Base-by-base conservation (phyloP, 2,888 invertebrate species). In the Sceliomorpha sp. region DNA sequence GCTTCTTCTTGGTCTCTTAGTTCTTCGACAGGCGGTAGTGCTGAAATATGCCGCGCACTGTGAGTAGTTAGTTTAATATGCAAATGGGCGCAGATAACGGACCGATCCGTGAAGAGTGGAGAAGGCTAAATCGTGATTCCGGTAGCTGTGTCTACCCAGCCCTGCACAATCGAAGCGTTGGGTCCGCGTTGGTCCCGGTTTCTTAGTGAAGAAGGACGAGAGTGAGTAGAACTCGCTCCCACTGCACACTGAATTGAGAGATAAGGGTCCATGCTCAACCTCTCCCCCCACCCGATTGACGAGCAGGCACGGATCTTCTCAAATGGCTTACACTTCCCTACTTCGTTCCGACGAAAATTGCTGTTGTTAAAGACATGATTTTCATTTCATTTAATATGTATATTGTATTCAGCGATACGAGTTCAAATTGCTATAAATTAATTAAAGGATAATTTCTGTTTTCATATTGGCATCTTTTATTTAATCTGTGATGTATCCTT, bases 11-110 rank as follows among this genome's bases (percentile, higher is more conserved):
- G 53, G 60, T 66, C 69, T 67, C 48, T 66, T 66, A 66, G n/a
- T 20, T 58, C 60, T 62, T 42, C 55, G 62, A 66, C 69, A 63
- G 68, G 56, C 63, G 44, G 63, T 47, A 42, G 69, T 48, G 71
- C 73, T 82, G 80, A 82, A 82, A 82, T 87, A 86, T 85, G 80
- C 82, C 82, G 83, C 83, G 80, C 80, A 83, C 81, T 82, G 85
- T 83, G 86, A 86, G 87, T 87, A 86, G 87, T 87, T 87, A 87
- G 86, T 87, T 87, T 87, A 87, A 87, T 87, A 87, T 87, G 87
- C 85, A 87, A 87, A 87, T 87, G 81, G 80, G 75, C 62, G 67
- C 75, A 86, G 87, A 87, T 87, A 87, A 85, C 84, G 82, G 81
- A 71, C 77, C 81, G 83, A 85, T 86, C 78, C 80, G 81, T 80